These are phyloP conservation scores for Pandemis heparana DNA, from an alignment of 2,888 invertebrate genomes.

Conservation along the genomic window DNA sequence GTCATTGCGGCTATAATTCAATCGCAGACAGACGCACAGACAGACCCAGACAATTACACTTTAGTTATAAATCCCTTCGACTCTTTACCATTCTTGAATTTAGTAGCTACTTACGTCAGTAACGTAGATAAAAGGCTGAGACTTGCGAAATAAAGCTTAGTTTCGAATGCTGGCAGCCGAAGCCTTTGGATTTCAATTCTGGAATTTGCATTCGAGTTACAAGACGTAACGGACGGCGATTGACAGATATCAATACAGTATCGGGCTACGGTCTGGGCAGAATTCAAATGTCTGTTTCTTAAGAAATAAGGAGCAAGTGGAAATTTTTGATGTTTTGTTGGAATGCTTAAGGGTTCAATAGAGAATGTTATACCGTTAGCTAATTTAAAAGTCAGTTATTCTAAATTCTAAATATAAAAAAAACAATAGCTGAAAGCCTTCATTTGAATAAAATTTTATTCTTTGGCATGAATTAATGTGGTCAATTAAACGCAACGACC, in stretches of 20 bases:
- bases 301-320: slow-evolving; percentile 40
- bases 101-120: slow-evolving; percentile 32
- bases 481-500: no score
- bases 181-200: slow-evolving; percentile 49
- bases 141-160: slow-evolving; percentile 5
- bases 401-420: background rate
- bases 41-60: slow-evolving; percentile 62
- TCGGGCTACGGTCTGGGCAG: slow-evolving; percentile 48
- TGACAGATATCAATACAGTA: slow-evolving; percentile 65
- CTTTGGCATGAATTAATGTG: background rate
- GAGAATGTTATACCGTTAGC: background rate
- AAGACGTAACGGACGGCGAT: slow-evolving; percentile 52
- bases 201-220: slow-evolving; percentile 53
- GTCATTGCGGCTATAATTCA: slow-evolving; percentile 50
- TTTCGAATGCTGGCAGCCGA: slow-evolving; percentile 13
- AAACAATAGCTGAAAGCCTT: background rate
- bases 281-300: slow-evolving; percentile 47
- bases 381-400: background rate
- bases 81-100: slow-evolving; percentile 58
- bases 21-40: slow-evolving; percentile 51
- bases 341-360: slow-evolving; percentile 46
- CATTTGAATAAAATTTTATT: background rate
- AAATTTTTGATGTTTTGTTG: slow-evolving; percentile 30
- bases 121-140: slow-evolving; percentile 7
- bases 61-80: slow-evolving; percentile 62